Conservation (phyloP, 2,888 invertebrate genomes). For the Coecobrya sp. region DNA sequence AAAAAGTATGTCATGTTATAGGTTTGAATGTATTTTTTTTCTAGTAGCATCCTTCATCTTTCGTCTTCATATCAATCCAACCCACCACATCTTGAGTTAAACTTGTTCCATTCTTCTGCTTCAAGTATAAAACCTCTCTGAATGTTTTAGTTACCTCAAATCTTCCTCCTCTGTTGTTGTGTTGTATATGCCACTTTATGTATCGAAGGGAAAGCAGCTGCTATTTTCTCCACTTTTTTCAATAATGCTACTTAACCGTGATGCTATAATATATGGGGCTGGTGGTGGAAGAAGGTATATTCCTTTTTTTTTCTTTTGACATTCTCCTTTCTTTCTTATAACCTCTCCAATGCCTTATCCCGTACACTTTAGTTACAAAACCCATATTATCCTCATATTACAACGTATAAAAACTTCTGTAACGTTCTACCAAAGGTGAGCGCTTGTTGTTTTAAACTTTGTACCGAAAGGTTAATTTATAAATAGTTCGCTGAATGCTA, state of each 20-base stretch:
- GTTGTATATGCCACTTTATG: constrained; percentile 6
- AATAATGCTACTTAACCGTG: constrained; percentile 50
- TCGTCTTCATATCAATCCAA: constrained; percentile 35
- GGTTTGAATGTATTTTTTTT: neutral
- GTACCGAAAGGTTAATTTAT: too few species aligned
- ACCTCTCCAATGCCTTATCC: neutral
- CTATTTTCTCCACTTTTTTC: constrained; percentile 63
- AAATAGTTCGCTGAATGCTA: too few species aligned
- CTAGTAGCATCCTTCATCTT: constrained; percentile 3
- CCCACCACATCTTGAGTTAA: constrained; percentile 64
- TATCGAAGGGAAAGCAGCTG: constrained; percentile 29
- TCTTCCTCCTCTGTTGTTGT: neutral
- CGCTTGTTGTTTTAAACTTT: too few species aligned
- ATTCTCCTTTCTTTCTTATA: neutral
- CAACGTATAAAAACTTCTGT: too few species aligned
- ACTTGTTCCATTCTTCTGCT: constrained; percentile 72
- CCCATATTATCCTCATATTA: too few species aligned
- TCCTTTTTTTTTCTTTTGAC: neutral
- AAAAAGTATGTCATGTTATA: constrained; percentile 54
- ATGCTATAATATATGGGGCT: neutral
- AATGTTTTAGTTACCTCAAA: constrained; percentile 69
- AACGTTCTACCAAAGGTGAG: too few species aligned
- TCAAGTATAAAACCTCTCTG: constrained; percentile 65
- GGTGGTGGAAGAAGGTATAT: neutral
- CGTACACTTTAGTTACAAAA: neutral